Evolutionary conservation across 2,888 invertebrate genomes (phyloP), one percentile per base, ranked within the genome.

Genomic region (Phaedon cochleariae): DNA sequence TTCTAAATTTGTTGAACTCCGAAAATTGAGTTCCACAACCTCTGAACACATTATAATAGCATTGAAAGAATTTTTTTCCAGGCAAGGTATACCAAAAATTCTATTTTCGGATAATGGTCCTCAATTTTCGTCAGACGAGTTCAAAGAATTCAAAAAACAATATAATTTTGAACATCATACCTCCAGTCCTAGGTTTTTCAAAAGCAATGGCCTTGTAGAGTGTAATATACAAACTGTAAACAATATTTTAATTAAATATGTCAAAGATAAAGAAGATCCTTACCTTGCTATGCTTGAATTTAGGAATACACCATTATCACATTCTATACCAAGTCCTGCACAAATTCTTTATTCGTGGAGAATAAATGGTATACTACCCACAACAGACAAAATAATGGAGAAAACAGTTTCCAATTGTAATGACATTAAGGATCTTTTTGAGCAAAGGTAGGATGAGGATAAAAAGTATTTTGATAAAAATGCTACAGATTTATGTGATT

Each of bases 81-180:
- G 51, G 6, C 51, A 51, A 6, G 51, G 22, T n/a, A 52, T 52
- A 52, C 29, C 52, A 5, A 29, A 52, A 17, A 52, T 52, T 29
- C 31, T 29, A 17, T 15, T 52, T 15, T 52, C 52, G 17, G 52
- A 52, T 52, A 52, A 52, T 52, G 29, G 31, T 6, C 52, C 52
- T 17, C 29, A 15, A 17, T 29, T 52, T 15, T 15, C 29, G 12
- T 52, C 29, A n/a, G 31, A 52, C n/a, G 15, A 9, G 9, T 52
- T 52, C 52, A 29, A 29, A 29, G 12, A 7, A 5, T 52, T 52
- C 18, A 17, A 15, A 26, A 52, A 26, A n/a, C 6, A 17, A 7
- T 52, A 18, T 12, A 9, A 52, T 6, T 52, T 52, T 26, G 15
- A 29, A 29, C 52, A 52, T 15, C 29, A 29, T 17, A 52, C 31